Conservation (phyloP, 1,140 invertebrate genomes). For the Campoletis sonorensis region DNA sequence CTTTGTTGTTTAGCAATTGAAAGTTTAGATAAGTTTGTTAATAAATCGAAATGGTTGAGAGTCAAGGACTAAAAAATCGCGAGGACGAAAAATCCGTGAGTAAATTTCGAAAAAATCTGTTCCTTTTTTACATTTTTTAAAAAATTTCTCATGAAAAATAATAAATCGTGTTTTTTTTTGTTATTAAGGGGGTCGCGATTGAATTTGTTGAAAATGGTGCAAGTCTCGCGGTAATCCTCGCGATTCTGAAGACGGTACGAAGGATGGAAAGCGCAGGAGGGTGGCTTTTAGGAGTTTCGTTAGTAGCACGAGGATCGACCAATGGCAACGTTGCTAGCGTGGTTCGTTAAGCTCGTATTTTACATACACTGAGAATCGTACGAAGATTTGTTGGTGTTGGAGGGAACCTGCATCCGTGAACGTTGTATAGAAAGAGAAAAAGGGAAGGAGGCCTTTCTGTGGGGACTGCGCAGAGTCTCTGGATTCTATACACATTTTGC, state of each 20-base stretch:
- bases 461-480: slow-evolving; percentile 46
- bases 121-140: no score
- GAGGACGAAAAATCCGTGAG: background rate
- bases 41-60: background rate
- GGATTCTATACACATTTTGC: slow-evolving; percentile 26
- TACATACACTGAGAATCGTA: slow-evolving; percentile 46
- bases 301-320: slow-evolving; percentile 68
- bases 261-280: slow-evolving; percentile 54
- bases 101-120: background rate
- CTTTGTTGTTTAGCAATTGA: no score
- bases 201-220: slow-evolving; percentile 46
- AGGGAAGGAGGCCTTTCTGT: slow-evolving; percentile 31
- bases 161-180: no score
- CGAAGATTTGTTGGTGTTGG: slow-evolving; percentile 20
- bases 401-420: slow-evolving; percentile 20
- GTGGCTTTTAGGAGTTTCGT: slow-evolving; percentile 62
- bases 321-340: slow-evolving; percentile 64
- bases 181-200: background rate
- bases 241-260: slow-evolving; percentile 66
- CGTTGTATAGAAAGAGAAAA: slow-evolving; percentile 43
- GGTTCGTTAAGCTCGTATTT: slow-evolving; percentile 65
- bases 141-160: no score
- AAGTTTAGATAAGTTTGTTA: no score
- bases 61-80: background rate
- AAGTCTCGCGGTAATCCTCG: slow-evolving; percentile 64